Conservation (phyloP, 2,888 invertebrate species). For the Drosophila pseudotalamancana region DNA sequence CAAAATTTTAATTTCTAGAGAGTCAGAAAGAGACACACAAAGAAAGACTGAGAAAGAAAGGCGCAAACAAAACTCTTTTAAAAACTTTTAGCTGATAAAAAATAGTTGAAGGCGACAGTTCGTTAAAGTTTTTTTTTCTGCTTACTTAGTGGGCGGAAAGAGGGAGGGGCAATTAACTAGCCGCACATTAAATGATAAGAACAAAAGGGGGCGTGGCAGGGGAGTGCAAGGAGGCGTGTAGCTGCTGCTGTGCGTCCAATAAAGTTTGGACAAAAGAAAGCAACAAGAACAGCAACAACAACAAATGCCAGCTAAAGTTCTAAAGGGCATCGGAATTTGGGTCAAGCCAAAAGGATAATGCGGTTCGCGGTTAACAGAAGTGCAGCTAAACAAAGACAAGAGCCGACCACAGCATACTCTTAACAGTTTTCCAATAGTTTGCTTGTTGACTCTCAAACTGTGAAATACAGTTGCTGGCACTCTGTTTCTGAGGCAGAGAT, state of each 20-base stretch:
- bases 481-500: too few species aligned
- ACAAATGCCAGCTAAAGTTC: constrained; percentile 25
- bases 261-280: constrained; percentile 58
- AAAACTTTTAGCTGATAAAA: constrained; percentile 60
- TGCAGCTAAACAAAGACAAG: not conserved
- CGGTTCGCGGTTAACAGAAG: constrained; percentile 54
- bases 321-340: constrained; percentile 57
- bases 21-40: not conserved
- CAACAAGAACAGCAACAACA: constrained; percentile 19
- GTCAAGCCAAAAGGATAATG: constrained; percentile 72
- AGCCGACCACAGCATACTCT: not conserved
- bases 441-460: not conserved
- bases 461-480: not conserved
- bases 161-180: constrained; percentile 65
- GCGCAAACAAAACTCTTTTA: constrained; percentile 20
- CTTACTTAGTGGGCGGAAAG: not conserved
- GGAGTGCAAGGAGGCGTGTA: not conserved
- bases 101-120: constrained; percentile 59
- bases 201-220: constrained; percentile 9
- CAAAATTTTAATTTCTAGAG: not conserved
- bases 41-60: not conserved
- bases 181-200: constrained; percentile 70
- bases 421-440: not conserved
- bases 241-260: constrained; percentile 29
- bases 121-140: constrained; percentile 41